Conservation (phyloP, 2,888 invertebrate genomes). For the Seira musarum region DNA sequence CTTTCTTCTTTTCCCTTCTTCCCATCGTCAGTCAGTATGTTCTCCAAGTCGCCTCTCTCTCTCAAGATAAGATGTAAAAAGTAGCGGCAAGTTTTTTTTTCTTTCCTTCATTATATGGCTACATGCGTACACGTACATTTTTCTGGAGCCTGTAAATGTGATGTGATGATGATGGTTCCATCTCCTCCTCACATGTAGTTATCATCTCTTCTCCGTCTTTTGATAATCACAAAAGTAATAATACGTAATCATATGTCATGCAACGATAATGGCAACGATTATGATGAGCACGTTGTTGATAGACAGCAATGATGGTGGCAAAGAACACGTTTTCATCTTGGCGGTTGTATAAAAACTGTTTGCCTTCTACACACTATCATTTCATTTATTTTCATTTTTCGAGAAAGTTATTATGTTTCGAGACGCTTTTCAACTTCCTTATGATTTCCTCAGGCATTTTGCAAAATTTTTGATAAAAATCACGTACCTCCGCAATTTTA, state of each 20-base stretch:
- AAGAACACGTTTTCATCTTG: background rate
- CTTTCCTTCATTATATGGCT: background rate
- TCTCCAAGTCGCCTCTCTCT: background rate
- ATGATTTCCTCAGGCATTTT: no score
- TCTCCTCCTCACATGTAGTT: constrained; percentile 22
- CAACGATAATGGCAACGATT: constrained; percentile 31
- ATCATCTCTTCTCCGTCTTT: constrained; percentile 21
- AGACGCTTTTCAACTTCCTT: no score
- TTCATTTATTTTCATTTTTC: no score
- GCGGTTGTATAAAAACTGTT: no score
- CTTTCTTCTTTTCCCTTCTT: background rate
- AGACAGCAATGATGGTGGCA: background rate
- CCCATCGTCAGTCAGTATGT: background rate
- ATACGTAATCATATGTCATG: constrained; percentile 56
- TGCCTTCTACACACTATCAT: no score
- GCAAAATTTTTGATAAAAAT: no score
- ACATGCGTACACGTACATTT: constrained; percentile 6
- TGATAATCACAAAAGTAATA: constrained; percentile 54
- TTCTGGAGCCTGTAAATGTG: constrained; percentile 10
- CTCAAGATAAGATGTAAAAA: constrained; percentile 6
- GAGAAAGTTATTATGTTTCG: no score
- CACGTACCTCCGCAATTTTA: background rate
- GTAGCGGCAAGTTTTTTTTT: constrained; percentile 19
- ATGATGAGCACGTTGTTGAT: constrained; percentile 8
- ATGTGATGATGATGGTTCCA: constrained; percentile 16